phyloP scores from a whole-genome alignment of 2,888 invertebrate species.

The Scaptomyza flava region DNA sequence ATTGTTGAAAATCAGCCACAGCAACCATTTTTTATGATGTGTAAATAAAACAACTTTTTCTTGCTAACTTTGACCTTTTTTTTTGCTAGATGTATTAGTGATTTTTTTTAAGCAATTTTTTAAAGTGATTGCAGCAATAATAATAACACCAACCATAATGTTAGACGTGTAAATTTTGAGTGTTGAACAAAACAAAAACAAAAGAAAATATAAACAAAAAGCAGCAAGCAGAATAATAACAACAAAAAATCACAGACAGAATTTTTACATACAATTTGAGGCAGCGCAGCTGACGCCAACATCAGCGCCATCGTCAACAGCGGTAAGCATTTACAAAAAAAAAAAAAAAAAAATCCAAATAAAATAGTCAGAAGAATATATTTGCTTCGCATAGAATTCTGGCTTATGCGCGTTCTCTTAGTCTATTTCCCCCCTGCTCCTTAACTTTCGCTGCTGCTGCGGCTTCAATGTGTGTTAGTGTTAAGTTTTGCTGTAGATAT shows the following conservation, averaged over 20 bases:
- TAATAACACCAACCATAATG: conserved; percentile 27
- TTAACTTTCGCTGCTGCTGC: conserved; percentile 4
- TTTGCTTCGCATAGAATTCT: conserved; percentile 44
- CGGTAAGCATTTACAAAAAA: conserved; percentile 42
- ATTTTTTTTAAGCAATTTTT: conserved; percentile 47
- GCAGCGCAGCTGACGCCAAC: conserved; percentile 29
- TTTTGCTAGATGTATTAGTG: conserved; percentile 1
- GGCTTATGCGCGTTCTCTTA: conserved; percentile 25
- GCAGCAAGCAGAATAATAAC: conserved; percentile 21
- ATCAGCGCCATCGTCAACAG: conserved; percentile 29
- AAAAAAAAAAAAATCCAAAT: no score
- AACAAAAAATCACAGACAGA: conserved; percentile 33
- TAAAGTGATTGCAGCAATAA: conserved; percentile 38
- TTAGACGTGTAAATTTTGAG: conserved; percentile 33
- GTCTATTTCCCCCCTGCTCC: neutral
- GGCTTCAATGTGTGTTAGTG: conserved; percentile 20
- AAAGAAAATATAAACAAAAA: conserved; percentile 25
- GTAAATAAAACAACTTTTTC: conserved; percentile 51
- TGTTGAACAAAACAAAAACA: conserved; percentile 39
- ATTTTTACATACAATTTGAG: conserved; percentile 9
- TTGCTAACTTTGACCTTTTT: conserved; percentile 14
- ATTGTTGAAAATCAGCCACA: conserved; percentile 14
- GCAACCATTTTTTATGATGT: conserved; percentile 3
- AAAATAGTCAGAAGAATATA: neutral
- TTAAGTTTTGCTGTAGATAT: conserved; percentile 12